Conservation (phyloP, 1,140 invertebrate genomes). For the Calephelis nemesis region DNA sequence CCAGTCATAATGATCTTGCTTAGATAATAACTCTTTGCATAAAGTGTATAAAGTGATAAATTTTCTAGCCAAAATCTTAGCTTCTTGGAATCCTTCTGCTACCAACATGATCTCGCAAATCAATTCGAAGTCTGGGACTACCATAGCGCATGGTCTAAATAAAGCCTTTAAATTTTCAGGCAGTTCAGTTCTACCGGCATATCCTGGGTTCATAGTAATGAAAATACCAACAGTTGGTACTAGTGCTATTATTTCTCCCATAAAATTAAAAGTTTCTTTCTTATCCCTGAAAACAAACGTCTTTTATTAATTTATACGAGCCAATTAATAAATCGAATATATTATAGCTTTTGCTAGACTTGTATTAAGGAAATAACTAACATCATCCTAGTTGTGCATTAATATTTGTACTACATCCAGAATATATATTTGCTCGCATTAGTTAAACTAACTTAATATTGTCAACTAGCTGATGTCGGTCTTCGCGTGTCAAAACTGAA, state of each 20-base stretch:
- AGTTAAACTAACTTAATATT: too few species aligned
- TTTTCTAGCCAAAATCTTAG: conserved; percentile 94
- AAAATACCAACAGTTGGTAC: conserved; percentile 95
- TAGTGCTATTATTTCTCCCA: conserved; percentile 93
- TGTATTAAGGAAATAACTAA: too few species aligned
- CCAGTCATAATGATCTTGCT: conserved; percentile 99
- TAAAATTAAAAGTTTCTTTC: conserved; percentile 93
- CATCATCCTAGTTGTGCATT: too few species aligned
- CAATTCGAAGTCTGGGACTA: conserved; percentile 97
- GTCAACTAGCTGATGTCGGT: too few species aligned
- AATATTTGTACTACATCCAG: too few species aligned
- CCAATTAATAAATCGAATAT: too few species aligned
- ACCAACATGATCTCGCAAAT: conserved; percentile 99
- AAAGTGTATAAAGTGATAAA: conserved; percentile 97
- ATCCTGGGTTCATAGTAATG: conserved; percentile 99
- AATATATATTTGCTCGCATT: too few species aligned
- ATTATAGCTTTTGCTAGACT: too few species aligned
- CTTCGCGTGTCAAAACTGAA: too few species aligned
- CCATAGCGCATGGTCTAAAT: conserved; percentile 98
- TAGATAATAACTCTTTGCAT: conserved; percentile 96
- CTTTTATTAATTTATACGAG: too few species aligned
- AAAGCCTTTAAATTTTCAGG: conserved; percentile 94
- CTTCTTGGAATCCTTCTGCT: conserved; percentile 97
- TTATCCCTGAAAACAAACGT: conserved; percentile 83
- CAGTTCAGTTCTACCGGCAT: conserved; percentile 95